Conservation (phyloP, 2,888 invertebrate species). For the Lordiphosa andalusiaca region DNA sequence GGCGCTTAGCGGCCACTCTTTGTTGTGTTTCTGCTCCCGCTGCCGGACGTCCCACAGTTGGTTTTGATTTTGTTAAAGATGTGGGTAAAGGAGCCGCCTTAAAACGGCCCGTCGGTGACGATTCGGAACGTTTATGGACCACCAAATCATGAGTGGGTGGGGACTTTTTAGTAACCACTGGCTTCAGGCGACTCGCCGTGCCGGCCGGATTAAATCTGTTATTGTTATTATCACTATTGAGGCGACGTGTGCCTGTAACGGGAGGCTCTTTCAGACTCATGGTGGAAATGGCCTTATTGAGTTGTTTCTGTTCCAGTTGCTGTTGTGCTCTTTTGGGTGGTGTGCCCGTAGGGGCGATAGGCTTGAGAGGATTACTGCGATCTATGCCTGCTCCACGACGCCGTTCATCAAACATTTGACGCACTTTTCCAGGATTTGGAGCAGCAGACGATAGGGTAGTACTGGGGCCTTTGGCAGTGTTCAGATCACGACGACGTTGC, state of each 20-base stretch:
- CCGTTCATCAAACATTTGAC: slow-evolving; percentile 93
- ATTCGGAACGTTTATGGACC: neutral
- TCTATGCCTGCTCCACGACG: slow-evolving; percentile 89
- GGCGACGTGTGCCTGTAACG: slow-evolving; percentile 10
- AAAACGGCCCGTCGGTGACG: slow-evolving; percentile 26
- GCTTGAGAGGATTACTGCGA: slow-evolving; percentile 90
- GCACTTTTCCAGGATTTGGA: slow-evolving; percentile 81
- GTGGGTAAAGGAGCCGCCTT: slow-evolving; percentile 1
- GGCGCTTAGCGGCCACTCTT: too few species aligned
- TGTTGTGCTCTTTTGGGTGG: slow-evolving; percentile 28
- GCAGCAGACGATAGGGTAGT: slow-evolving; percentile 2
- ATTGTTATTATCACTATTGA: slow-evolving; percentile 53
- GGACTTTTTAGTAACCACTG: slow-evolving; percentile 77
- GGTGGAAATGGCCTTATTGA: slow-evolving; percentile 59
- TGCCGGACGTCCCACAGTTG: slow-evolving; percentile 3
- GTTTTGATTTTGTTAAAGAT: slow-evolving; percentile 2
- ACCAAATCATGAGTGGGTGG: slow-evolving; percentile 49
- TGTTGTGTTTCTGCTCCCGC: neutral
- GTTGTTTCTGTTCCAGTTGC: slow-evolving; percentile 28
- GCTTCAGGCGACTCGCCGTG: slow-evolving; percentile 71
- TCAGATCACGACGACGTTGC: slow-evolving; percentile 86
- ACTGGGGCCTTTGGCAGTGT: slow-evolving; percentile 70
- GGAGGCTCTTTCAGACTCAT: slow-evolving; percentile 56
- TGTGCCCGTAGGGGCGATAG: slow-evolving; percentile 82
- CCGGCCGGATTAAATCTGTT: slow-evolving; percentile 46